phyloP scores from a whole-genome alignment of 2,888 invertebrate genomes.

The Sturmia bella region DNA sequence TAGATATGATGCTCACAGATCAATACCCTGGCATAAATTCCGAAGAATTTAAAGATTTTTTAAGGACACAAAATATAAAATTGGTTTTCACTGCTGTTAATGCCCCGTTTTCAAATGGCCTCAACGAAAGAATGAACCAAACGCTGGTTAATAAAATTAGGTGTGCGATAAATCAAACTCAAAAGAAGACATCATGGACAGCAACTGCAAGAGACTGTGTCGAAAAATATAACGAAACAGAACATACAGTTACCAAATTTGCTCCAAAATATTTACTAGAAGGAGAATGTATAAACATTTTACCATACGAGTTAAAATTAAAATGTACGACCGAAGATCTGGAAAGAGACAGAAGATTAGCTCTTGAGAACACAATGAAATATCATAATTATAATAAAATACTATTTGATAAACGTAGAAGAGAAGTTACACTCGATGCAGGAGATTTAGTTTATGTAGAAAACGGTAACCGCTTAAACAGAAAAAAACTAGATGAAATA shows the following conservation, averaged over 20 bases:
- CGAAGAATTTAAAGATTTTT: constrained; percentile 74
- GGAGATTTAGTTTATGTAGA: constrained; percentile 61
- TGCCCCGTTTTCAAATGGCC: constrained; percentile 60
- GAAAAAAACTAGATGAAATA: not conserved
- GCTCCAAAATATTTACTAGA: constrained; percentile 60
- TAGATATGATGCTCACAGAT: constrained; percentile 71
- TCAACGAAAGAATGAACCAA: constrained; percentile 67
- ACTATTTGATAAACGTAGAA: constrained; percentile 45
- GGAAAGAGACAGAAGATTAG: constrained; percentile 43
- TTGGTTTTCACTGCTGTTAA: constrained; percentile 62
- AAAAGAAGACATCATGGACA: constrained; percentile 55
- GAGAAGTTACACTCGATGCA: constrained; percentile 32
- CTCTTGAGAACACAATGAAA: constrained; percentile 53
- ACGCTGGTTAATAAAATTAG: constrained; percentile 67
- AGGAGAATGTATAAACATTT: constrained; percentile 56
- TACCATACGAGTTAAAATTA: constrained; percentile 58
- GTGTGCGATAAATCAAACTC: constrained; percentile 64
- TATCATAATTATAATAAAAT: constrained; percentile 54
- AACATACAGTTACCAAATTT: constrained; percentile 64
- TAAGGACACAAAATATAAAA: constrained; percentile 67
- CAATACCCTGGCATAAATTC: constrained; percentile 76
- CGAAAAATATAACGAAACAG: constrained; percentile 53
- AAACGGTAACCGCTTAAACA: constrained; percentile 49
- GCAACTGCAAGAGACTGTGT: constrained; percentile 63
- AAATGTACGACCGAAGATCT: constrained; percentile 46